Base-by-base conservation (phyloP, 1,140 invertebrate species). In the Drosophila tropicalis region DNA sequence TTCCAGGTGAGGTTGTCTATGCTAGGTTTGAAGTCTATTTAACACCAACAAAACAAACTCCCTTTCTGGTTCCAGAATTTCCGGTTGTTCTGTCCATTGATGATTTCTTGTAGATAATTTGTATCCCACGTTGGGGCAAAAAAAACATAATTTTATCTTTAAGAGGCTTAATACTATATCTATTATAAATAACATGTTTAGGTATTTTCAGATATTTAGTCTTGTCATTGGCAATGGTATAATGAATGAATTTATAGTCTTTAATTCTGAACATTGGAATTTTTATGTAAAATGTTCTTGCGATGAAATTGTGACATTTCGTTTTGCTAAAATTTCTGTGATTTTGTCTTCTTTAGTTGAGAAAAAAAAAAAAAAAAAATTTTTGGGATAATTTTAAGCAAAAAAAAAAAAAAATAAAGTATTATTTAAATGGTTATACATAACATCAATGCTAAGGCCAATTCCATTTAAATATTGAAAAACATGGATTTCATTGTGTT, bases 151-250 rank as follows among this genome's bases (percentile, higher is more conserved):
- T 22, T 22, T 22, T 22, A 22, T 22, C 22, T 22, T 22, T 22
- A 22, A 22, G 22, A 22, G 22, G 22, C 22, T 22, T 22, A 22
- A 22, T 22, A 22, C 22, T 22, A 22, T 1, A 22, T 22, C 22
- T 22, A 22, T 22, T 22, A 40, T 10, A 40, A 9, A 9, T 40
- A 40, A 40, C 39, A 40, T 40, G 39, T 40, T 40, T 40, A 40
- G 39, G 39, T 40, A 40, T 40, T 40, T 40, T 40, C 39, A 40
- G 39, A 40, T 40, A 40, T 40, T 40, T 40, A 40, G 39, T 40
- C 39, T 40, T 40, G 39, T 40, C 39, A 40, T 40, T 40, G 39
- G 39, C 39, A 40, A 40, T 40, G 39, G 39, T 40, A 40, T 40
- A 40, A 40, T 40, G 39, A 40, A 40, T 40, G 39, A 22, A 22